phyloP scores from a whole-genome alignment of 92 coral and sea anemone genomes.

The Parazoanthus atlanticus region DNA sequence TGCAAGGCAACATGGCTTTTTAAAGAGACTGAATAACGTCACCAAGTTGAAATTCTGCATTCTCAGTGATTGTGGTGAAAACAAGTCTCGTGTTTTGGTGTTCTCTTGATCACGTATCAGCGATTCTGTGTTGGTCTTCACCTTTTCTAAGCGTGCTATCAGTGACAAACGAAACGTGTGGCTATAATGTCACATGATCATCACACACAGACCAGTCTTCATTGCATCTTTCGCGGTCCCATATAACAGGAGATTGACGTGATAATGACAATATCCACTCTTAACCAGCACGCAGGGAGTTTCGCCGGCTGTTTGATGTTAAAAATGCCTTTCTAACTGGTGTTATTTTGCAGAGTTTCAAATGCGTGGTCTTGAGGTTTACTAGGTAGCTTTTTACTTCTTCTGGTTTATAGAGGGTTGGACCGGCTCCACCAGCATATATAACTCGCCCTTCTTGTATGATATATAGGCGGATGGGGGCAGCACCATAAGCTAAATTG shows the following conservation, averaged over 20 bases:
- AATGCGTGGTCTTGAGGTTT: slow-evolving; percentile 1
- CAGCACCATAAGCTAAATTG: slow-evolving; percentile 50
- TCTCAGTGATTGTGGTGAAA: background rate
- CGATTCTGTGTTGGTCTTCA: too few species aligned
- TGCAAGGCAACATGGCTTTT: too few species aligned
- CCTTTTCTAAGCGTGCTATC: too few species aligned
- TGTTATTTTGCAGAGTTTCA: background rate
- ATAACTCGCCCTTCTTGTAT: slow-evolving; percentile 50
- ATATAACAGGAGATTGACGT: background rate
- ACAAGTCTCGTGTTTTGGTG: too few species aligned
- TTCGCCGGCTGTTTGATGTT: slow-evolving; percentile 6
- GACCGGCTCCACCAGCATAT: slow-evolving; percentile 55
- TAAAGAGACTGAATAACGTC: background rate
- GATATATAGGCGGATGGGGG: slow-evolving; percentile 52
- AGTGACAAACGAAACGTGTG: background rate
- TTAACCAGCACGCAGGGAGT: slow-evolving; percentile 31
- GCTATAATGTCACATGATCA: background rate
- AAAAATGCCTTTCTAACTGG: slow-evolving; percentile 4
- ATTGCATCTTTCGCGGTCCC: background rate
- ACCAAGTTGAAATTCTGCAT: background rate
- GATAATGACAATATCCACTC: background rate
- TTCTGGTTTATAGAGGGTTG: slow-evolving; percentile 13
- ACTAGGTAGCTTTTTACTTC: slow-evolving; percentile 18
- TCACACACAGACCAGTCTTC: background rate
- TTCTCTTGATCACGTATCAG: too few species aligned